A percentile compares a stretch with the other conserved stretches of the same genome.
These are phyloP conservation scores for Neosilurus hyrtlii DNA, from an alignment of 2,797 vertebrate genomes.

Conservation along the genomic window DNA sequence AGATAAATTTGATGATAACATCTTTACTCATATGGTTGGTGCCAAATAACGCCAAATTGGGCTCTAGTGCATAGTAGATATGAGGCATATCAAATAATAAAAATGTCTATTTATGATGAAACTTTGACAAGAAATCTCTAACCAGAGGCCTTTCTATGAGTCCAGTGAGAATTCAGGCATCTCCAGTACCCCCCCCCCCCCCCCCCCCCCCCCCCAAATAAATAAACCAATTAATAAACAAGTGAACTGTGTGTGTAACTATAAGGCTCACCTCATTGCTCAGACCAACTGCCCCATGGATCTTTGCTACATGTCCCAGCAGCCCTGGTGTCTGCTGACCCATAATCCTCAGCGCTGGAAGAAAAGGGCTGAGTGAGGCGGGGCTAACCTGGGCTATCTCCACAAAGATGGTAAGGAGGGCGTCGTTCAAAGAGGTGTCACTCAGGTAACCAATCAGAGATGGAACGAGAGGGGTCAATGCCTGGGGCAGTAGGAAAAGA, in stretches of 20 bases:
- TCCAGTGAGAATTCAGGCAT: not conserved
- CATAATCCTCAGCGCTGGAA: conserved; percentile 75
- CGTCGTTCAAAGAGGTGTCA: conserved; percentile 76
- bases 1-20: not conserved
- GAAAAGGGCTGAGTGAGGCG: conserved; percentile 74
- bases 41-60: not conserved
- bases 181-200: no score
- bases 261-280: conserved; percentile 78
- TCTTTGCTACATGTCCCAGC: conserved; percentile 84
- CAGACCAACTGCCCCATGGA: conserved; percentile 85
- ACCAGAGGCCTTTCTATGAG: not conserved
- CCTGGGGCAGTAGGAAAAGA: conserved; percentile 65
- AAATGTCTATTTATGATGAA: not conserved
- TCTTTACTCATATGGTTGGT: no score
- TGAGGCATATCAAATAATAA: conserved; percentile 4
- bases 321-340: conserved; percentile 77
- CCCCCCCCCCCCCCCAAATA: no score
- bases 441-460: conserved; percentile 73
- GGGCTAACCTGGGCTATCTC: conserved; percentile 85
- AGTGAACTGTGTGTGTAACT: not conserved
- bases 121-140: not conserved
- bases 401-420: conserved; percentile 76
- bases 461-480: conserved; percentile 81
- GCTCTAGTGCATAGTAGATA: not conserved
- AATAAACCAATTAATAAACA: no score